Evolutionary conservation across 2,797 vertebrate genomes (phyloP).

Genomic region (Champsocephalus gunnari): DNA sequence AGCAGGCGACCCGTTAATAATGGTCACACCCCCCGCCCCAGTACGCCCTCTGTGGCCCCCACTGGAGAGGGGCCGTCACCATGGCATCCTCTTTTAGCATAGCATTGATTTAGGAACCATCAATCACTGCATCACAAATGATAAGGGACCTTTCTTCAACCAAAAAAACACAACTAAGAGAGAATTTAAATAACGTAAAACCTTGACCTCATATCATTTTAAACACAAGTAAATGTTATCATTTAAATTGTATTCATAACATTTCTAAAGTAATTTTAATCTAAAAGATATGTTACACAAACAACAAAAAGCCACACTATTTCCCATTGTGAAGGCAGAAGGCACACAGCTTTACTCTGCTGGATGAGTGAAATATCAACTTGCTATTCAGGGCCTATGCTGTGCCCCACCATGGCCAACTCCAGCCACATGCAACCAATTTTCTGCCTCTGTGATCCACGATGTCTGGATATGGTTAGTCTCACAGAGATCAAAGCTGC

Average conservation of each 20-base stretch:
- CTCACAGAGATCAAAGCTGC: conserved; percentile 92
- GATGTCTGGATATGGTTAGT: conserved; percentile 96
- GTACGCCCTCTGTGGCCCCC: conserved; percentile 80
- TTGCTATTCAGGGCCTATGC: conserved; percentile 76
- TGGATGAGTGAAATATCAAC: conserved; percentile 78
- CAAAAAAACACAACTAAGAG: conserved; percentile 45
- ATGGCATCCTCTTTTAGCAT: conserved; percentile 79
- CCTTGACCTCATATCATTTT: conserved; percentile 16
- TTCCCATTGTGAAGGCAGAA: conserved; percentile 44
- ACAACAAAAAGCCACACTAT: conserved; percentile 2
- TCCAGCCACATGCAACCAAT: conserved; percentile 92
- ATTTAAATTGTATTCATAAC: background rate
- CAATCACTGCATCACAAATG: conserved; percentile 78
- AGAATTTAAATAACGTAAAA: conserved; percentile 30
- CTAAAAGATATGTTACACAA: conserved; percentile 9
- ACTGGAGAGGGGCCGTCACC: conserved; percentile 73
- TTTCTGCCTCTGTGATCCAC: conserved; percentile 87
- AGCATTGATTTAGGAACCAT: conserved; percentile 82
- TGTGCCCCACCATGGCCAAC: conserved; percentile 83
- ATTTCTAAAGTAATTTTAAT: conserved; percentile 4
- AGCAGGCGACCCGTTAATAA: conserved; percentile 88
- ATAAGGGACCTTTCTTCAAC: conserved; percentile 62
- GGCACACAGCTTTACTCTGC: conserved; percentile 60
- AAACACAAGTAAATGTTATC: conserved; percentile 5
- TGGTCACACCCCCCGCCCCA: conserved; percentile 85